Evolutionary conservation across 2,888 invertebrate genomes (phyloP).

Genomic region (Stegophylla sp.): DNA sequence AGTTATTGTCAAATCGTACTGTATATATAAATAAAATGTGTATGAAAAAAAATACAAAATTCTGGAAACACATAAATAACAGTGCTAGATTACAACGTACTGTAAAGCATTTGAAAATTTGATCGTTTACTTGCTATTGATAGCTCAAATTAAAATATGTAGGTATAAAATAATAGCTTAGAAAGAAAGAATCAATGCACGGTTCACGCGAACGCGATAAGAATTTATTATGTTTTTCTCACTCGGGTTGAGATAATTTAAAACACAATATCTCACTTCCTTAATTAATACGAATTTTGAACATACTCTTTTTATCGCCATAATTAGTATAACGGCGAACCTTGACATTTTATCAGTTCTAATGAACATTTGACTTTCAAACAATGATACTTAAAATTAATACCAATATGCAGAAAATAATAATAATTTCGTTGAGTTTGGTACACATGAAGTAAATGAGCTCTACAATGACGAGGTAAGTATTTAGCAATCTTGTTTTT

Average conservation of each 20-base stretch:
- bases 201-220: not conserved
- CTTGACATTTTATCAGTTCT: constrained; percentile 10
- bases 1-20: not conserved
- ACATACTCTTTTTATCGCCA: not conserved
- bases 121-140: not conserved
- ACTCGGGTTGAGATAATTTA: not conserved
- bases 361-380: not conserved
- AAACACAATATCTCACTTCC: constrained; percentile 9
- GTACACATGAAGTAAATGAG: too few relatives aligned
- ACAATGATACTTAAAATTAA: not conserved
- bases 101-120: not conserved
- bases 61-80: too few relatives aligned
- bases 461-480: too few relatives aligned
- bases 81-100: not conserved
- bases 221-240: not conserved
- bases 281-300: constrained; percentile 24
- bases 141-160: not conserved
- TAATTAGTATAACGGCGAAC: constrained; percentile 2
- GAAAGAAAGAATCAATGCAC: not conserved
- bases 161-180: not conserved
- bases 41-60: not conserved
- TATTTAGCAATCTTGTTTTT: too few relatives aligned
- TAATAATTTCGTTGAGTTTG: not conserved
- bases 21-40: too few relatives aligned
- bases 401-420: not conserved